These are phyloP conservation scores for Notodonta dromedarius DNA, from an alignment of 2,888 invertebrate genomes.

Conservation along the genomic window DNA sequence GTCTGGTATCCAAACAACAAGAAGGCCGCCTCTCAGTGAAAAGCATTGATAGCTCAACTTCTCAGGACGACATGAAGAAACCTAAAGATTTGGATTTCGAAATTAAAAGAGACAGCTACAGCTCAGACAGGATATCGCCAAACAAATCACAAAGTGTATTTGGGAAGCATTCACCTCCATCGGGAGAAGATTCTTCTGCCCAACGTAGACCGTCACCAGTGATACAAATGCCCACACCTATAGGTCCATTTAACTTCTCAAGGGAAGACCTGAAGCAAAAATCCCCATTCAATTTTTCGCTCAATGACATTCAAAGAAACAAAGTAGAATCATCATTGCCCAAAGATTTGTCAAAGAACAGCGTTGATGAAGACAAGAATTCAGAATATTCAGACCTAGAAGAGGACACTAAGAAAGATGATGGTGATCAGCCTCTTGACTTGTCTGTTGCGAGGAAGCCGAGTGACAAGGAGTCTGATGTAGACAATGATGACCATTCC, in stretches of 20 bases:
- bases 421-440: slow-evolving; percentile 89
- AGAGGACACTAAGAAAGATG: slow-evolving; percentile 70
- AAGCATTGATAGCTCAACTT: slow-evolving; percentile 74
- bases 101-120: slow-evolving; percentile 57
- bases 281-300: slow-evolving; percentile 67
- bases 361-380: slow-evolving; percentile 58
- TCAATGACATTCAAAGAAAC: slow-evolving; percentile 56
- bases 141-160: slow-evolving; percentile 73
- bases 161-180: slow-evolving; percentile 87
- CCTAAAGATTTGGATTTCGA: slow-evolving; percentile 66
- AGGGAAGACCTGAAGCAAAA: slow-evolving; percentile 68
- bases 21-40: slow-evolving; percentile 76
- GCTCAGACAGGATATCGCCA: slow-evolving; percentile 82
- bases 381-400: slow-evolving; percentile 69
- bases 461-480: slow-evolving; percentile 70
- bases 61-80: slow-evolving; percentile 72
- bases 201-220: slow-evolving; percentile 87
- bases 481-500: slow-evolving; percentile 70
- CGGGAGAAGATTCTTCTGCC: slow-evolving; percentile 86
- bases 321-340: slow-evolving; percentile 62
- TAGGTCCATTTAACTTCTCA: slow-evolving; percentile 61
- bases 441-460: slow-evolving; percentile 86
- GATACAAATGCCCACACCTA: slow-evolving; percentile 78
- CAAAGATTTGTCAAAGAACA: slow-evolving; percentile 69
- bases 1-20: slow-evolving; percentile 78